Conservation (phyloP, 2,113 vertebrate species). For the Ginglymostoma cirratum region DNA sequence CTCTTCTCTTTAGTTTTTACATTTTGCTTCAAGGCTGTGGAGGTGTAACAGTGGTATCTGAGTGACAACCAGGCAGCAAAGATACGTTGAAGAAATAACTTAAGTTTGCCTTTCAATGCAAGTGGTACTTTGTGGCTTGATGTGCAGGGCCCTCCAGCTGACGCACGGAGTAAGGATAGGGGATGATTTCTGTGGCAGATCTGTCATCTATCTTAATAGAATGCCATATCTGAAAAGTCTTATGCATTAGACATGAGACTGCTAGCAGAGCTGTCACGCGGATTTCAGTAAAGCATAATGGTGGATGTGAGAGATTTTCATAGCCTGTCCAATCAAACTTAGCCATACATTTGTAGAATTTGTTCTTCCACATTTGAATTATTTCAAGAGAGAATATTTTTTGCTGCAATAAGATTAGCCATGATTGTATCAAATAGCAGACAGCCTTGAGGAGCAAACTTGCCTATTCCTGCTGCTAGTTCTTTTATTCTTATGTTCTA, state of each 20-base stretch:
- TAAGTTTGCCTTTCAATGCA: neutral
- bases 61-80: constrained; percentile 14
- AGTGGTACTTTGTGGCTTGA: neutral
- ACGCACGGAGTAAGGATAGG: neutral
- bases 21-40: neutral
- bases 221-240: neutral
- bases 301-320: neutral
- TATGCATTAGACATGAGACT: neutral
- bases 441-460: no score
- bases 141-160: neutral
- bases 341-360: neutral
- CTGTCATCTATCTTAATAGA: neutral
- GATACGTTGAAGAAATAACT: no score
- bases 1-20: neutral
- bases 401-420: neutral
- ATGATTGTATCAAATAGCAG: no score
- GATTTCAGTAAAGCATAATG: neutral
- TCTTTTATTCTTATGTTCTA: no score
- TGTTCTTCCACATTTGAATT: neutral
- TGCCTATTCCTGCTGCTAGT: no score
- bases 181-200: constrained; percentile 8
- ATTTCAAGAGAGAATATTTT: neutral
- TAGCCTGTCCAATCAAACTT: neutral
- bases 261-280: neutral
- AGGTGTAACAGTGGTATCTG: neutral